A percentile compares a stretch with the other conserved stretches of the same genome.
These are phyloP conservation scores for Diorhabda elongata DNA, from an alignment of 1,140 invertebrate species.

Conservation along the genomic window DNA sequence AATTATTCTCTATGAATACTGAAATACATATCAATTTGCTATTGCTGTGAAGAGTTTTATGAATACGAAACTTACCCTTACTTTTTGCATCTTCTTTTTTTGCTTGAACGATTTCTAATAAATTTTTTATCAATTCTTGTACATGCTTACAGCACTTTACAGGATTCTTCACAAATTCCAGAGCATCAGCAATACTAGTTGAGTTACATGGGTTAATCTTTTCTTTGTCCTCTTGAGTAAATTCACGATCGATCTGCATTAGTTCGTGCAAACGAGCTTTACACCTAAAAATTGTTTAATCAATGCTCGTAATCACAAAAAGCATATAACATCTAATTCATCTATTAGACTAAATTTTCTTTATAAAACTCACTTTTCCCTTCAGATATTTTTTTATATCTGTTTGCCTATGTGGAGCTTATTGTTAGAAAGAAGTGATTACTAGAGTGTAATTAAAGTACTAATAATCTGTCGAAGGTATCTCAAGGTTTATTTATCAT, in stretches of 20 bases:
- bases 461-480: no score
- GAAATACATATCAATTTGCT: no score
- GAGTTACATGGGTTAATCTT: conserved; percentile 88
- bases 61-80: conserved; percentile 56
- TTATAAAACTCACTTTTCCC: no score
- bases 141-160: conserved; percentile 89
- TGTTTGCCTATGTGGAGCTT: no score
- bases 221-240: conserved; percentile 78
- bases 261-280: conserved; percentile 90
- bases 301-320: conserved; percentile 4
- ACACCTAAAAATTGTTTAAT: conserved; percentile 60
- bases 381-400: no score
- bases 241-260: conserved; percentile 88
- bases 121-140: conserved; percentile 76
- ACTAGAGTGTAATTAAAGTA: no score
- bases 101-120: conserved; percentile 79
- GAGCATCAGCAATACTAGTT: conserved; percentile 79
- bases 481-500: no score
- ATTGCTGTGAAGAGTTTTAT: neutral
- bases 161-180: conserved; percentile 96
- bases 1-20: no score
- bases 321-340: no score
- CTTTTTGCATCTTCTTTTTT: conserved; percentile 86
- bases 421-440: no score
- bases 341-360: no score